Evolutionary conservation across 2,888 invertebrate species (phyloP), one percentile per base, ranked within the genome.

Genomic region (Globia sparganii): DNA sequence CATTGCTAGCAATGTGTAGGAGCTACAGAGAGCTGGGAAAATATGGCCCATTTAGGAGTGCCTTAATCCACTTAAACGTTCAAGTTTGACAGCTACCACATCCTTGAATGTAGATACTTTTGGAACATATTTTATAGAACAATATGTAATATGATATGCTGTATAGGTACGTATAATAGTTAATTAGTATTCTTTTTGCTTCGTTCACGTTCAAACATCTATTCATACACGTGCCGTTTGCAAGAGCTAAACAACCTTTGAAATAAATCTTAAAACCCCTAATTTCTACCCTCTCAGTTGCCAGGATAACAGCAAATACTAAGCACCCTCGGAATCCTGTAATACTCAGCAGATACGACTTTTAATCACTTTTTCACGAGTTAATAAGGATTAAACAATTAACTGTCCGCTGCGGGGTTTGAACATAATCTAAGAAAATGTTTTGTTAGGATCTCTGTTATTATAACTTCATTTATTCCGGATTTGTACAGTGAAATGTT

Each of bases 371-470:
- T 79, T 83, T 85, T 73, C 59, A 75, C 59, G 61, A 77, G 58
- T 72, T 84, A 73, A 71, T 75, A 70, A 58, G 72, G 85, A 78
- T 86, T 87, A 81, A 64, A 72, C 70, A 84, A 86, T 86, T 86
- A 81, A 40, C 68, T 58, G 65, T 56, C 72, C 61, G 70, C 62
- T 18, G 61, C 28, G 56, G 62, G 58, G 28, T 34, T 72, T 74
- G 58, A 73, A 75, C 56, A 53, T 69, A 75, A 75, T 75, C 21
- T 58, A 31, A 80, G 64, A 66, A 62, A 66, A 77, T 80, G 76
- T 83, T 85, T 78, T 76, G 73, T 80, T 83, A 80, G 78, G 78
- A 66, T 49, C 58, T 13, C 64, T 62, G 69, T 58, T 58, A 83
- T 79, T 74, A 82, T 72, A 59, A 72, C 34, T 82, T 74, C 28